Evolutionary conservation across 2,113 vertebrate genomes (phyloP), one percentile per base, ranked within the genome.

Genomic region (Laterallus jamaicensis): DNA sequence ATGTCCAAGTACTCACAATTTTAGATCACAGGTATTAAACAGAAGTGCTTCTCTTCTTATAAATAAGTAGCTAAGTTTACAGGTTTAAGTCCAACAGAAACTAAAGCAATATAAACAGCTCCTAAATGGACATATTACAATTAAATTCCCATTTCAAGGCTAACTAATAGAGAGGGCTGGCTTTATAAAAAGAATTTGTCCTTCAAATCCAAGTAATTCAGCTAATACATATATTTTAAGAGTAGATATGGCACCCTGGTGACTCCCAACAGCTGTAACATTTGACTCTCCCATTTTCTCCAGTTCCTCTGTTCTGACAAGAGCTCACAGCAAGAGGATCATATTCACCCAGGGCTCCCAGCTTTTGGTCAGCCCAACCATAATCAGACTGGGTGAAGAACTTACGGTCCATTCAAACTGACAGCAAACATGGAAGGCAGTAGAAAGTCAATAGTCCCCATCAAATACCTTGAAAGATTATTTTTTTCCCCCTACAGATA

Each of bases 371-470:
- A 54, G 12, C 11, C 19, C 54, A 32, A 74, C 17, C 28, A 37
- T 19, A 74, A 37, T 5, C 32, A 40, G 29, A 7, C 37, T 13
- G 5, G 5, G 7, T 74, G 13, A 32, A 68, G 18, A 86, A 63
- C 8, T 50, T 47, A 15, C 8, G 35, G 63, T 9, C 55, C 22
- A 4, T 56, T 21, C 1, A 1, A 71, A 49, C 4, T 37, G 28
- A 7, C 31, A 78, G 32, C 0, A 0, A 31, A 39, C 6, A 6
- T 11, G 11, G 32, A 52, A 67, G 28, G 4, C 2, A 4, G 39
- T 15, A 69, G 47, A 56, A 88, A 66, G 5, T 44, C 71, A 52
- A 6, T 9, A 64, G 21, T 31, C 20, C 12, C 31, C 24, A 56
- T 35, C 24, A 81, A 66, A 39, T 14, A 37, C 4, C 3, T 13